Evolutionary conservation across 2,888 invertebrate species (phyloP), one percentile per base, ranked within the genome.

Genomic region (Macrophya annulata): DNA sequence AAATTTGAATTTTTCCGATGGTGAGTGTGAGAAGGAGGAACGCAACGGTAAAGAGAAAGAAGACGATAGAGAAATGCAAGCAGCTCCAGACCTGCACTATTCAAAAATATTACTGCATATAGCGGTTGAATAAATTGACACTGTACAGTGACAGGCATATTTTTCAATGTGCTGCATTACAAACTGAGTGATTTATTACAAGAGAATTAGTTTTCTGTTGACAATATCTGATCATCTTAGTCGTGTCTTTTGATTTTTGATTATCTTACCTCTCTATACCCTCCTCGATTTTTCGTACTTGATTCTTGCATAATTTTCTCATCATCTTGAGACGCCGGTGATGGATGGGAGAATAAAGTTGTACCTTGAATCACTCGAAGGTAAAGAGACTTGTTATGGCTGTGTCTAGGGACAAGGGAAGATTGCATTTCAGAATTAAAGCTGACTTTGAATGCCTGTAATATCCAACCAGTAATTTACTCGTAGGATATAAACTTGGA

Each of bases 271-370:
- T n/a, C 17, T 6, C 9, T 10, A 9, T 17, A 43, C 77, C 31
- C 55, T 4, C 77, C 48, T n/a, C 40, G 25, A 77, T 77, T 77
- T 31, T 55, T 37, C 51, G 51, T 25, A 40, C 43, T 40, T 8
- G 17, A 79, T 79, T 79, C 79, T 79, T 4, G 79, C 62, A 79
- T 79, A 79, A 79, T 79, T 79, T 79, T 79, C 79, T 79, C 79
- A 79, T 59, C 62, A 79, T 21, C 40, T 31, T 12, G 59, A 59
- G 55, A 79, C 55, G 59, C 43, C n/a, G 79, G 40, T 79, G 43
- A 59, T 59, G 55, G 79, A 62, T 81, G 43, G 10, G 72, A 62
- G 62, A 43, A 62, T 81, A 81, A 81, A 81, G 43, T 62, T 81
- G 21, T 21, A 43, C 43, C 59, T 81, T 81, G 62, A 55, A 55